Evolutionary conservation across 1,140 invertebrate species (phyloP), one percentile per base, ranked within the genome.

Genomic region (Cataglyphis hispanica): DNA sequence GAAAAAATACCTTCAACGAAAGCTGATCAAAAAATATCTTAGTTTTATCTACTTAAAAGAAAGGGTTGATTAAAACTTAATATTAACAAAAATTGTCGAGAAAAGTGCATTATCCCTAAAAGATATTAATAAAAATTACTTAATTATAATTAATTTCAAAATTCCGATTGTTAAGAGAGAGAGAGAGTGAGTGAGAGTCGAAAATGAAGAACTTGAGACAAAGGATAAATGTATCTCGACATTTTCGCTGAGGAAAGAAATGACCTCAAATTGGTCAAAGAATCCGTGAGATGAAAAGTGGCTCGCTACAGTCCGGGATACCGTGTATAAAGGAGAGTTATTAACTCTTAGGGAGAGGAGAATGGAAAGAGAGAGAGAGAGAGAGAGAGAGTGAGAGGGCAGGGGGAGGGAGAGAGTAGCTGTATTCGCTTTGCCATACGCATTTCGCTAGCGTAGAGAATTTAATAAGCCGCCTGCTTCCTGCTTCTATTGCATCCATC

Each of bases 391-490:
- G 43, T 8, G 13, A 46, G 13, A 40, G 37, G 8, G 37, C n/a
- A 40, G 5, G 8, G 37, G 1, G 11, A 58, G 31, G 31, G 43
- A 13, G 22, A 69, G 56, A 78, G 76, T 56, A 34, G 66, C 53
- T 69, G 34, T 72, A 25, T 72, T 81, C 78, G 66, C 66, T 81
- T 72, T 72, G 40, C 76, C 67, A 50, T 81, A 72, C 70, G 66
- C 37, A 72, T 81, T 81, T 81, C 25, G 53, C 78, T 81, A 70
- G 16, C 25, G 67, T 50, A 72, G 78, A 81, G 78, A 81, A 81
- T 81, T 81, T 81, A 81, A 81, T 81, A 81, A 81, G 78, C 60
- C 37, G 64, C 46, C 46, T 69, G 34, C 58, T 43, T 63, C 8
- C 37, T 58, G 40, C 78, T 60, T 72, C 34, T 34, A 27, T 70